A percentile compares a stretch with the other conserved stretches of the same genome.
These are phyloP conservation scores for Mus spicilegus DNA, from an alignment of 2,113 vertebrate species.

Conservation along the genomic window DNA sequence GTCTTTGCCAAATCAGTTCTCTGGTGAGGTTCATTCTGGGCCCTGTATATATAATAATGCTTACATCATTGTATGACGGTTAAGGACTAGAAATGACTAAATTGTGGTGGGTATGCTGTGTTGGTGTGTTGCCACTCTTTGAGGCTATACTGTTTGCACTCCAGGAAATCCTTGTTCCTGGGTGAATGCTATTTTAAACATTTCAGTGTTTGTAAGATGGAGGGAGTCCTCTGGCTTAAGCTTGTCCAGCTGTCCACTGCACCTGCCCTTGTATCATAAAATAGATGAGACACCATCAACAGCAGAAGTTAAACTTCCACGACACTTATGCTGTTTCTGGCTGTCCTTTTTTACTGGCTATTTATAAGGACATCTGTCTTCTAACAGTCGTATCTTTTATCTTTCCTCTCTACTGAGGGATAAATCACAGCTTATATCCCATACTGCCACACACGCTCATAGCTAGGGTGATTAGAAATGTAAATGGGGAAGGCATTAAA, in stretches of 20 bases:
- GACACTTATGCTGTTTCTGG: conserved; percentile 47
- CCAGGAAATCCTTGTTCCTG: conserved; percentile 56
- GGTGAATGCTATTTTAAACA: conserved; percentile 68
- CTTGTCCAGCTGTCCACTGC: neutral
- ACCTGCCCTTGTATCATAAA: conserved; percentile 35
- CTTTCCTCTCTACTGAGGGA: neutral
- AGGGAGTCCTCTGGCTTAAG: neutral
- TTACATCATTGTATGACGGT: neutral
- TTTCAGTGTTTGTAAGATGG: neutral
- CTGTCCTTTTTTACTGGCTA: conserved; percentile 60
- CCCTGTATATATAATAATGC: neutral
- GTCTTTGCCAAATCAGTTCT: neutral
- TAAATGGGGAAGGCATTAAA: conserved; percentile 57
- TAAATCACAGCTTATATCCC: conserved; percentile 63
- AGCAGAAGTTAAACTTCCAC: neutral
- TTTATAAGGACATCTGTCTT: conserved; percentile 68
- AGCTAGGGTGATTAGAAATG: conserved; percentile 37
- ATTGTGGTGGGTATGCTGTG: neutral
- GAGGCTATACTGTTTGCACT: conserved; percentile 19
- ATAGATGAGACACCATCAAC: conserved; percentile 28
- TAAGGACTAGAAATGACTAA: conserved; percentile 42
- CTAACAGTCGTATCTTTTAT: conserved; percentile 58
- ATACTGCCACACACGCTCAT: neutral
- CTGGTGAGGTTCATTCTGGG: neutral
- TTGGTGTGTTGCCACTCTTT: neutral